Base-by-base conservation (phyloP, 2,113 vertebrate genomes). In the Hiodon tergisus region DNA sequence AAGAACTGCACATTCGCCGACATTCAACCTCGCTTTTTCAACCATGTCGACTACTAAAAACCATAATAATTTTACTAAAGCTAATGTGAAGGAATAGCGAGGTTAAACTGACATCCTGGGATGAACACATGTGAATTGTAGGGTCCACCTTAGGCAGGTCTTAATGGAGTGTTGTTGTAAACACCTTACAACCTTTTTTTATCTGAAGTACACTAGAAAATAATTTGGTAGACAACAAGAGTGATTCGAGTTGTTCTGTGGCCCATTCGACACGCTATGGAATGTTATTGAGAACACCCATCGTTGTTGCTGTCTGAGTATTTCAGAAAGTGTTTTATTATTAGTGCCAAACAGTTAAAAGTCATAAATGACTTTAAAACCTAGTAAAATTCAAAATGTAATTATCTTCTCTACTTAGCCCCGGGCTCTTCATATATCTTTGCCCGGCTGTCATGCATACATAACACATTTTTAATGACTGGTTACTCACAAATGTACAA, bases 361-460 rank as follows among this genome's bases (percentile, higher is more conserved):
- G 94, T 94, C 94, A 92, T 96, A 97, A 98, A 97, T 94, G 94
- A 96, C 95, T 95, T 90, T 91, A 95, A 90, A 98, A 95, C 91
- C 94, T 94, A 94, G 95, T 96, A 94, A 97, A 97, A 97, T 95
- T 96, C 93, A 92, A 97, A 98, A 98, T 96, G 94, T 94, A 97
- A 98, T 98, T 98, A 98, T 97, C 96, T 96, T 93, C 93, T 94
- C 93, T 93, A 93, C 92, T 95, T 94, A 95, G 95, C 96, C 95
- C 84, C 86, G 85, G 94, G 94, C 92, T 89, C 92, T 94, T 92
- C 93, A 96, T 96, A 97, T 95, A 97, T 97, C 95, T 96, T 93
- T 69, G 86, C 86, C 65, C 84, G 89, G 93, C 93, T 91, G 94
- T 88, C 94, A 94, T 94, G 95, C 95, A 98, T 96, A 95, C 93